Percentiles rank a stretch among this genome's conserved stretches.
Conservation (phyloP, 2,113 vertebrate species). For the Oostethus manadensis region DNA sequence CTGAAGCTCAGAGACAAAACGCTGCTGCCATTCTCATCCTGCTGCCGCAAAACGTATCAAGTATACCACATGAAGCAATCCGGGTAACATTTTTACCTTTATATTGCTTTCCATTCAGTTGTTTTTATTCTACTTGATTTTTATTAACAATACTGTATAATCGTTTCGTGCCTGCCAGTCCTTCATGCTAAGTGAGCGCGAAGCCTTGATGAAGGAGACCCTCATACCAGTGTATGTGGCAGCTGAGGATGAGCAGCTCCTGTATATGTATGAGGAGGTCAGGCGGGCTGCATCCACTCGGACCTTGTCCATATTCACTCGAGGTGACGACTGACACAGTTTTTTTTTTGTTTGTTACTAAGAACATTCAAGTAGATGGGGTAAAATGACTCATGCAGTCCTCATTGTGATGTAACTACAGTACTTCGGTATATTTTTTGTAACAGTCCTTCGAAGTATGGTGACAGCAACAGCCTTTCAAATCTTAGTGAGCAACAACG, state of each 20-base stretch:
- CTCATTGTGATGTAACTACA: background rate
- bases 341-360: background rate
- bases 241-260: slow-evolving; percentile 70
- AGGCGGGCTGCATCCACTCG: slow-evolving; percentile 61
- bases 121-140: no score
- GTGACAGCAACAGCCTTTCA: slow-evolving; percentile 74
- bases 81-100: slow-evolving; percentile 51
- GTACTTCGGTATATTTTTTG: slow-evolving; percentile 5
- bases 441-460: slow-evolving; percentile 72
- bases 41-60: slow-evolving; percentile 62
- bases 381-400: background rate
- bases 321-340: slow-evolving; percentile 53
- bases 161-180: slow-evolving; percentile 43
- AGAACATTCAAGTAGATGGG: background rate
- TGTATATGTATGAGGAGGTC: slow-evolving; percentile 76
- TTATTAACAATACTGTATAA: no score
- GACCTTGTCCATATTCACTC: slow-evolving; percentile 63
- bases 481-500: slow-evolving; percentile 70
- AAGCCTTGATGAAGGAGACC: slow-evolving; percentile 58
- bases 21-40: slow-evolving; percentile 72
- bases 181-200: slow-evolving; percentile 70
- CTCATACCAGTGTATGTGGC: slow-evolving; percentile 71
- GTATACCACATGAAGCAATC: slow-evolving; percentile 41
- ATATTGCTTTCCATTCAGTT: background rate
- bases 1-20: slow-evolving; percentile 64